These are phyloP conservation scores for Picus viridis DNA, from an alignment of 2,797 vertebrate genomes.

Conservation along the genomic window DNA sequence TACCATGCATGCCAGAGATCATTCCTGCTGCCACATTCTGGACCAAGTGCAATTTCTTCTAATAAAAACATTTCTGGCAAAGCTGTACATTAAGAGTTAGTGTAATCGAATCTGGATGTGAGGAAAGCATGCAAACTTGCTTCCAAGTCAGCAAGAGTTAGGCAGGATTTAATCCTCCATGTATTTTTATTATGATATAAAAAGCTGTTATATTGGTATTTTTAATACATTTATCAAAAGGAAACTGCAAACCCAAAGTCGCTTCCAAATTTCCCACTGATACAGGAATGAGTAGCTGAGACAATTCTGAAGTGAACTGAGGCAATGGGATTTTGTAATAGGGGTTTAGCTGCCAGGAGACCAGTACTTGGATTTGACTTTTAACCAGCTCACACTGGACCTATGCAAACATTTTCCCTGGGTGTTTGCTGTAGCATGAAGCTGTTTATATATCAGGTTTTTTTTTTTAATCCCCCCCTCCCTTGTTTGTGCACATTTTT, in stretches of 20 bases:
- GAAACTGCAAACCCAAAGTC: conserved; percentile 35
- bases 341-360: conserved; percentile 41
- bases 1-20: conserved; percentile 67
- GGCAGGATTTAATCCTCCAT: conserved; percentile 71
- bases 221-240: conserved; percentile 70
- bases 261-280: conserved; percentile 65
- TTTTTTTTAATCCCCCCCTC: background rate
- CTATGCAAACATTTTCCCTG: conserved; percentile 34
- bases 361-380: conserved; percentile 12
- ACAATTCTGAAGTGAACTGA: conserved; percentile 40
- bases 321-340: conserved; percentile 44
- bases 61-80: conserved; percentile 74
- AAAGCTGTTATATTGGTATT: conserved; percentile 67
- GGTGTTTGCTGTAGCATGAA: conserved; percentile 5
- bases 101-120: conserved; percentile 75
- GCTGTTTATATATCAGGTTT: background rate
- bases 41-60: conserved; percentile 67
- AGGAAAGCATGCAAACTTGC: conserved; percentile 71
- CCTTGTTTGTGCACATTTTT: background rate
- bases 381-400: conserved; percentile 58
- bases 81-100: conserved; percentile 54
- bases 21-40: conserved; percentile 73
- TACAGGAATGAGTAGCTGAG: conserved; percentile 59
- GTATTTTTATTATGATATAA: conserved; percentile 77
- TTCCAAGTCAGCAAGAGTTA: conserved; percentile 78